Conservation (phyloP, 2,797 vertebrate genomes). For the Neoniphon sammara region DNA sequence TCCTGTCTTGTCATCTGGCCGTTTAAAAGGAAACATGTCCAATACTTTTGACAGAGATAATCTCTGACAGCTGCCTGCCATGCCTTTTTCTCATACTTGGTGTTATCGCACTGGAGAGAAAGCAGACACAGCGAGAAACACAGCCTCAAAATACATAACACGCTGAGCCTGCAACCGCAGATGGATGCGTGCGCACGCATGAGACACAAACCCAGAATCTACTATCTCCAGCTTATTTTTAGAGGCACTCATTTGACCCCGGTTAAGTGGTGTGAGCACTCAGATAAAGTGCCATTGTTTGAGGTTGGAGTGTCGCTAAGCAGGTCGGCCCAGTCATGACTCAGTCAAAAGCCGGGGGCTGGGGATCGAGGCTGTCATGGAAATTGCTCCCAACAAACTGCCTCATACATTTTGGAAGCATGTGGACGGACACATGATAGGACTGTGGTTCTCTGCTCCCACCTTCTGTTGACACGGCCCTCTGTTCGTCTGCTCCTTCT, state of each 20-base stretch:
- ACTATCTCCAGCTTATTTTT: constrained; percentile 2
- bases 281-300: constrained; percentile 48
- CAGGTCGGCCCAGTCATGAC: constrained; percentile 56
- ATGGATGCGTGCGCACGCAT: too few relatives aligned
- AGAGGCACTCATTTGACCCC: background rate
- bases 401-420: constrained; percentile 35
- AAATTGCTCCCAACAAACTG: constrained; percentile 38
- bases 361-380: constrained; percentile 53
- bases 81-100: background rate
- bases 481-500: background rate
- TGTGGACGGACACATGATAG: constrained; percentile 52
- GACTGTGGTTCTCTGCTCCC: constrained; percentile 36
- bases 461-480: background rate
- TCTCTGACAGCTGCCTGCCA: background rate
- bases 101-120: background rate
- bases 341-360: constrained; percentile 55
- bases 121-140: background rate
- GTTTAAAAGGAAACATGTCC: too few relatives aligned
- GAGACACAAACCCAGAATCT: background rate
- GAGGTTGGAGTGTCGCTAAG: constrained; percentile 42
- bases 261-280: constrained; percentile 38
- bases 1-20: too few relatives aligned
- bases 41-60: too few relatives aligned
- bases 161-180: background rate
- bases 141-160: too few relatives aligned